Evolutionary conservation across 2,888 invertebrate genomes (phyloP).

Genomic region (Brachyopa scutellaris): DNA sequence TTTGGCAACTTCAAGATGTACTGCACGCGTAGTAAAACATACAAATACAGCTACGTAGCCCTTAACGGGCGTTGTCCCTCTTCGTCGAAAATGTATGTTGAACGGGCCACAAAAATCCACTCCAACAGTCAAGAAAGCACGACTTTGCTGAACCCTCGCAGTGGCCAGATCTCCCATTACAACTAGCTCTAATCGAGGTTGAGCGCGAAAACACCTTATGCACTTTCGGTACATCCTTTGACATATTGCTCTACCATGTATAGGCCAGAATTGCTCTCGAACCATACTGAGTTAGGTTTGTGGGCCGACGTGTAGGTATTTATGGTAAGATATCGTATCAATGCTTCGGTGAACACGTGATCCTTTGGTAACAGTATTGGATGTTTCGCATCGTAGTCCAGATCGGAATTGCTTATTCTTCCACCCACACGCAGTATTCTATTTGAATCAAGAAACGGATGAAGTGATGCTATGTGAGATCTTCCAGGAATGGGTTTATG

Average conservation of each 20-base stretch:
- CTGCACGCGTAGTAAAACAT: conserved; percentile 51
- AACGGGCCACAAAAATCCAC: conserved; percentile 53
- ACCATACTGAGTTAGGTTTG: not conserved
- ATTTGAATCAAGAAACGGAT: not conserved
- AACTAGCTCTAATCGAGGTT: no score
- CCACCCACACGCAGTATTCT: not conserved
- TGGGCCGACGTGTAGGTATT: not conserved
- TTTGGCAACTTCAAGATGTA: conserved; percentile 47
- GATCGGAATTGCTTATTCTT: conserved; percentile 2
- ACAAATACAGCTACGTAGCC: conserved; percentile 49
- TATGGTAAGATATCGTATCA: not conserved
- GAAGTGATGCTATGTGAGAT: conserved; percentile 1
- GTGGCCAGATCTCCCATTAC: no score
- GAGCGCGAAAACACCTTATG: no score
- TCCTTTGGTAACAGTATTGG: conserved; percentile 6
- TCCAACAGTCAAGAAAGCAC: conserved; percentile 42
- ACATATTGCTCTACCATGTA: no score
- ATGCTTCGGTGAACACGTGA: not conserved
- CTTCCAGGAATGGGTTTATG: conserved; percentile 1
- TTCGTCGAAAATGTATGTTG: conserved; percentile 26
- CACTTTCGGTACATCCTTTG: no score
- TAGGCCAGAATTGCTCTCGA: no score
- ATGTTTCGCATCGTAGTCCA: not conserved
- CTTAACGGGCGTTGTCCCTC: conserved; percentile 27
- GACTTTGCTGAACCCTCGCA: no score